Evolutionary conservation across 2,797 vertebrate species (phyloP).

Genomic region (Capromys pilorides): DNA sequence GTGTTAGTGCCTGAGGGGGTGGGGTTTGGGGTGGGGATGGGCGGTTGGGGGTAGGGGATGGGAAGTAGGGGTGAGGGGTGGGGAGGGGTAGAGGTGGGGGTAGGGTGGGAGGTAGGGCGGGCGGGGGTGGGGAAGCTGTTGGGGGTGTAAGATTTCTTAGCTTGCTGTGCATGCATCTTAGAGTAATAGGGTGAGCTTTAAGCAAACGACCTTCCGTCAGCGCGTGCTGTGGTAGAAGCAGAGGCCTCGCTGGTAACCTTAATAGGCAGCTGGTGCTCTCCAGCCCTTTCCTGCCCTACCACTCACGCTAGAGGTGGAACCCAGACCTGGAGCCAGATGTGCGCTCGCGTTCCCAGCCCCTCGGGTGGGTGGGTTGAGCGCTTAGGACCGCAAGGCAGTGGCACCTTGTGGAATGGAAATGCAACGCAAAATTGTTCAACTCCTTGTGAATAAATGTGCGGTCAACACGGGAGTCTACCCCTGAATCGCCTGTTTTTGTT

Average conservation of each 20-base stretch:
- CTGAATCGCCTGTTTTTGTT: not conserved
- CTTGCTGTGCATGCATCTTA: accelerated
- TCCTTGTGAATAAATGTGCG: not conserved
- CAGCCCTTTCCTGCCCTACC: too few relatives aligned
- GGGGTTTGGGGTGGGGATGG: too few relatives aligned
- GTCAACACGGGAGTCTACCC: not conserved
- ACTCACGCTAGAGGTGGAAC: too few relatives aligned
- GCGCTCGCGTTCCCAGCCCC: not conserved
- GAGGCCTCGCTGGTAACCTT: not conserved
- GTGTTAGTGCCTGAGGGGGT: accelerated
- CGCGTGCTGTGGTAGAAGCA: too few relatives aligned
- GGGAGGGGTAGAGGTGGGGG: too few relatives aligned
- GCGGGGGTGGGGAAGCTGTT: too few relatives aligned
- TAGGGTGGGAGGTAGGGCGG: too few relatives aligned
- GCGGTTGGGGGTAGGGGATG: too few relatives aligned
- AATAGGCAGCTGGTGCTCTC: not conserved
- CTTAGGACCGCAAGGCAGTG: not conserved
- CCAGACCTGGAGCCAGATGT: not conserved
- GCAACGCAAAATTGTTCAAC: not conserved
- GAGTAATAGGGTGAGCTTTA: not conserved
- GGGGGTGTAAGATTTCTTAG: too few relatives aligned
- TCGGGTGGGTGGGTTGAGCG: not conserved
- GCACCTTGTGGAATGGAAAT: not conserved
- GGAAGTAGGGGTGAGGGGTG: too few relatives aligned
- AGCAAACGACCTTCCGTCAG: too few relatives aligned